phyloP scores from a whole-genome alignment of 2,797 vertebrate genomes.

The Chanos chanos region DNA sequence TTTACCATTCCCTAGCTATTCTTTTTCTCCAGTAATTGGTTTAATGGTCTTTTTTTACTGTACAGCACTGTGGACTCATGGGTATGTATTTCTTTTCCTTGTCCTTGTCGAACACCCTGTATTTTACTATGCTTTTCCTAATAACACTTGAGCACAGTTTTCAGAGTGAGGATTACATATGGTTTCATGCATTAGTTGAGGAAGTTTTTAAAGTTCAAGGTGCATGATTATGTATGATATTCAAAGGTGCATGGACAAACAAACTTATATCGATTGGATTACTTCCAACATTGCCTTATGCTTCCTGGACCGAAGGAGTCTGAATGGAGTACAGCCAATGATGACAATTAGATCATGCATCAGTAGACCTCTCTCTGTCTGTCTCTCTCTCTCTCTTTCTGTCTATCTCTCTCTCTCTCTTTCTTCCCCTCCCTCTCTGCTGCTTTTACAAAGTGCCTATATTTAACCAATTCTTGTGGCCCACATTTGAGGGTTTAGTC shows the following conservation, averaged over 20 bases:
- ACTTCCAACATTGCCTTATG: no score
- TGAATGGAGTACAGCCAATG: no score
- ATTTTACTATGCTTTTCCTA: not conserved
- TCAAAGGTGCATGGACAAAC: no score
- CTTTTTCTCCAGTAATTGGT: constrained; percentile 58
- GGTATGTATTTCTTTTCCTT: not conserved
- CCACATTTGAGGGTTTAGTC: constrained; percentile 16
- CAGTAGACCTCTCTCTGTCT: constrained; percentile 36
- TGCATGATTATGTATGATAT: no score
- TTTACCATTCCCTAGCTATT: constrained; percentile 48
- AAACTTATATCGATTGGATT: no score
- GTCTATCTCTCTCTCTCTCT: constrained; percentile 14
- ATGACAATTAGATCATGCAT: no score
- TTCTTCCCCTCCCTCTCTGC: constrained; percentile 1
- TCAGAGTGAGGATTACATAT: not conserved
- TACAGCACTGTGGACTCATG: not conserved
- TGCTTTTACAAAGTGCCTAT: constrained; percentile 25
- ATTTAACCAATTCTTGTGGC: constrained; percentile 40
- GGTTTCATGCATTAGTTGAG: constrained; percentile 36
- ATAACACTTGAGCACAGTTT: constrained; percentile 1
- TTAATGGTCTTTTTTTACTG: constrained; percentile 50
- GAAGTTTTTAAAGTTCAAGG: no score
- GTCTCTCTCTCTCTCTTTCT: constrained; percentile 32
- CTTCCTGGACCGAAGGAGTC: no score
- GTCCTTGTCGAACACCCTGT: not conserved